Base-by-base conservation (phyloP, 2,113 vertebrate genomes). In the Centrocercus urophasianus region DNA sequence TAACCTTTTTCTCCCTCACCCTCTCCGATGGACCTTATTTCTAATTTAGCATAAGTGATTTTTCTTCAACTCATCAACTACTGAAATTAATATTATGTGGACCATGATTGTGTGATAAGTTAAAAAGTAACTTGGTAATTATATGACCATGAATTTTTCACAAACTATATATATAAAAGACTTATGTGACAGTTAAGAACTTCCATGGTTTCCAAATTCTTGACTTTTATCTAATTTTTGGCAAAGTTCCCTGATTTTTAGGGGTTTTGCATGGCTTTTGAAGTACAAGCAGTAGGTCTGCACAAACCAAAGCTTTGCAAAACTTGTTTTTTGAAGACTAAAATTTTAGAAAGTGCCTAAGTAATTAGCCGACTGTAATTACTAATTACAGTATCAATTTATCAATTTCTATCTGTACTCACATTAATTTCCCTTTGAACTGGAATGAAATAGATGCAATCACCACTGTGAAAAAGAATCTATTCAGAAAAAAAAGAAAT, bases 401-500 rank as follows among this genome's bases (percentile, higher is more conserved):
- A 76, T 67, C 80, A 71, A 77, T 75, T 76, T 60, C 50, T 79
- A 70, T 59, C 2, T 15, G 66, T 85, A 56, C 25, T 90, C 86
- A 95, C 45, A 84, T 92, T 95, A 83, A 88, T 86, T 96, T 96
- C 87, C 60, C 90, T 60, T 32, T 96, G 93, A 95, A 93, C 86
- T 79, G 89, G 92, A 97, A 97, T 93, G 66, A 95, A 97, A 93
- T 76, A 88, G 21, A 67, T 93, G 67, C 42, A 25, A 95, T 82
- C 80, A 89, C 83, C 87, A 78, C 56, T 91, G 40, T 22, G 64
- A 90, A 80, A 83, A 96, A 93, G 65, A 97, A 91, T 25, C 75
- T 88, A 90, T 96, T 96, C 76, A 96, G 94, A 66, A 96, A 95
- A 95, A 69, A 3, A 71, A 96, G 94, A 95, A 88, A 73, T 84